Evolutionary conservation across 2,797 vertebrate genomes (phyloP).

Genomic region (Galago senegalensis): DNA sequence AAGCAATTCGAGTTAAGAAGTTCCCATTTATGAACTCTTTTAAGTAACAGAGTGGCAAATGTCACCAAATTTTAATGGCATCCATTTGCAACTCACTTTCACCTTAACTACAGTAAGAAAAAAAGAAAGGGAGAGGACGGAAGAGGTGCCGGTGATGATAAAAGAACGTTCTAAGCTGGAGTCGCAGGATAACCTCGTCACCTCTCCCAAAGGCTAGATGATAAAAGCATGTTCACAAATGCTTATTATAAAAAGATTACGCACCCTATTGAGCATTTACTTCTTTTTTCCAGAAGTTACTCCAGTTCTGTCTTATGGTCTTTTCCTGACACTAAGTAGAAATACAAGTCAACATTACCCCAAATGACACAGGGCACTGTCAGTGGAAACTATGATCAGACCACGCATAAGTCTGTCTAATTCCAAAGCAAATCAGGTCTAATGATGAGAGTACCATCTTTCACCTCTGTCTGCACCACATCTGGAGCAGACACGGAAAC

Average conservation of each 20-base stretch:
- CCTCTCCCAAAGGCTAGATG: not conserved
- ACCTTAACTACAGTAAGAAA: not conserved
- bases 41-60: not conserved
- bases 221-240: not conserved
- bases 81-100: not conserved
- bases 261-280: not conserved
- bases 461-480: not conserved
- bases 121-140: not conserved
- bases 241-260: not conserved
- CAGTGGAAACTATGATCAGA: constrained; percentile 19
- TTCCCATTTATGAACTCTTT: not conserved
- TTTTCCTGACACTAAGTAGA: constrained; percentile 46
- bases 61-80: not conserved
- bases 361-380: not conserved
- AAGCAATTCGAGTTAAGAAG: not conserved
- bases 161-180: not conserved
- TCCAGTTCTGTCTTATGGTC: constrained; percentile 32
- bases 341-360: constrained; percentile 31
- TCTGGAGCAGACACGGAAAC: not conserved
- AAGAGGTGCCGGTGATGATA: not conserved
- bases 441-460: not conserved
- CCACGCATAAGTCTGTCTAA: not conserved
- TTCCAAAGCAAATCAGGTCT: not conserved
- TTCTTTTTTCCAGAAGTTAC: constrained; percentile 33
- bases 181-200: not conserved